Conservation (phyloP, 2,888 invertebrate species). For the Mesorhabditis spiculigera region DNA sequence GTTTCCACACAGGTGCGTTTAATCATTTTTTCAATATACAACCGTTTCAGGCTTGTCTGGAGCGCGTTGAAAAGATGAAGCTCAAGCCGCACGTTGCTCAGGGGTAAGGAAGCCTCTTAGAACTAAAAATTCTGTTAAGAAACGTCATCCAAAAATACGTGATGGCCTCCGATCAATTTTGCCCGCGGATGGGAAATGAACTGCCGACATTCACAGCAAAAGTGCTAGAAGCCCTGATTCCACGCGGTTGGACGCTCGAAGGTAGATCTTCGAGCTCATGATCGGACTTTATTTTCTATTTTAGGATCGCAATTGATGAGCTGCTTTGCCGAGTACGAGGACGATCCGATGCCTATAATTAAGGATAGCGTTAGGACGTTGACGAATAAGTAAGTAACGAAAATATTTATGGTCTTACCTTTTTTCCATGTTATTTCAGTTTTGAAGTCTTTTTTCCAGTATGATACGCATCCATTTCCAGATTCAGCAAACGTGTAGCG, state of each 20-base stretch:
- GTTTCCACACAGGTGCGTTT: slow-evolving; percentile 33
- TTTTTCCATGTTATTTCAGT: neutral
- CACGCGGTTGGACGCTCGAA: slow-evolving; percentile 14
- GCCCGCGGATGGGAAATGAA: slow-evolving; percentile 72
- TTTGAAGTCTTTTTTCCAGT: neutral
- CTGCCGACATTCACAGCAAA: slow-evolving; percentile 80
- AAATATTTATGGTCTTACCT: neutral
- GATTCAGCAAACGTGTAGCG: slow-evolving; percentile 11
- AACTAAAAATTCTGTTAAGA: neutral
- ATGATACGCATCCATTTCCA: slow-evolving; percentile 2
- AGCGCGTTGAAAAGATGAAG: slow-evolving; percentile 64
- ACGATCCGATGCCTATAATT: slow-evolving; percentile 14
- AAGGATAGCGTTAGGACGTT: slow-evolving; percentile 10
- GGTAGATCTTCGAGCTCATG: neutral
- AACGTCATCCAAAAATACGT: slow-evolving; percentile 67
- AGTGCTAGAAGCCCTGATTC: slow-evolving; percentile 65
- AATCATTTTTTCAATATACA: neutral
- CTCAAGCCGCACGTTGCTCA: slow-evolving; percentile 75
- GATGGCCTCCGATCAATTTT: slow-evolving; percentile 66
- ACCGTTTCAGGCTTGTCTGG: slow-evolving; percentile 30
- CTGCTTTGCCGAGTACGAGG: slow-evolving; percentile 12
- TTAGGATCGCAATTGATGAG: slow-evolving; percentile 12
- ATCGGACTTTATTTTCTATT: neutral
- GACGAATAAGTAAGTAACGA: slow-evolving; percentile 7
- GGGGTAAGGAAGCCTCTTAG: slow-evolving; percentile 65